Base-by-base conservation (phyloP, 2,113 vertebrate species). In the Hippocampus comes region DNA sequence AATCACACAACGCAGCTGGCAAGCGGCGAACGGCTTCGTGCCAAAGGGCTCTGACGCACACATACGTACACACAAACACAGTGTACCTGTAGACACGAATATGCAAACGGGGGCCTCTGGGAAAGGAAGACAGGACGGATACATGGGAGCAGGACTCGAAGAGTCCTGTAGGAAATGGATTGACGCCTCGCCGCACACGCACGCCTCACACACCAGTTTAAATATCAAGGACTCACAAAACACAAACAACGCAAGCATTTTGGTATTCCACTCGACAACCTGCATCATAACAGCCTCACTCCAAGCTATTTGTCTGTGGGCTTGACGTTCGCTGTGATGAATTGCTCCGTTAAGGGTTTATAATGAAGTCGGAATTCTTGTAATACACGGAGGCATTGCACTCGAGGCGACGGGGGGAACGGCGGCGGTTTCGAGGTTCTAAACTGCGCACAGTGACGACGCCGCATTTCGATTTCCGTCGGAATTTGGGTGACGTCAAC, bases 1-100 rank as follows among this genome's bases (percentile, higher is more conserved):
- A 83, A 79, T 83, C 84, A 78, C 86, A 75, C 75, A 66, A 70
- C 75, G n/a, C 46, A 81, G 75, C 78, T 85, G 85, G 82, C 82
- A 76, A 76, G 68, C 68, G 43, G 78, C 17, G 72, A 74, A 75
- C 75, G 77, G 75, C 71, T 79, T 63, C 17, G 38, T 85, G 89
- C 86, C 85, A 88, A 63, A 23, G 8, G 14, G 8, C 7, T 49
- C 46, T 4, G 20, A 17, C 65, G 1, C 48, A 21, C 66, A 55
- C 25, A 67, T 23, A 20, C 23, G 21, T 0, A 49, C 65, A 18
- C 65, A 67, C 23, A 51, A 25, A 51, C 65, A 51, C 46, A 5
- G 48, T 34, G 60, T 79, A 90, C 82, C 85, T 87, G 81, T 81
- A 77, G 80, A 72, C 80, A 75, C 65, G 8, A 60, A 68, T 79